A percentile compares a stretch with the other conserved stretches of the same genome.
Conservation (phyloP, 2,797 vertebrate genomes). For the Remorina albescens region DNA sequence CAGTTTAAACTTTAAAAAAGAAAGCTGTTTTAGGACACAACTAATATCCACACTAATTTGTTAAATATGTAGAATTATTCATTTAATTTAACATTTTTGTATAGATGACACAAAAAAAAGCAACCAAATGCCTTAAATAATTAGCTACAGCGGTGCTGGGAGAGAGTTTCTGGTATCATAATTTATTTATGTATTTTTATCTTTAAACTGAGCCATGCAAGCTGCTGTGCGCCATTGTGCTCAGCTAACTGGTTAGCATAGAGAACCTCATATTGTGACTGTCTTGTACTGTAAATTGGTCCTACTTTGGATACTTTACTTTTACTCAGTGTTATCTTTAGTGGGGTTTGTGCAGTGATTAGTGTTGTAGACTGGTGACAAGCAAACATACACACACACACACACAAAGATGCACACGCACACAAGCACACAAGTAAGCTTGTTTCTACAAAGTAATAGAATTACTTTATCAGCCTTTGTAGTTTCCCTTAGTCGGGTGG, state of each 20-base stretch:
- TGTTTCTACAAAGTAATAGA: constrained; percentile 54
- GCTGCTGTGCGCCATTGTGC: background rate
- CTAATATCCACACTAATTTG: background rate
- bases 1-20: constrained; percentile 5
- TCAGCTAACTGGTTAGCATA: background rate
- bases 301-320: no score
- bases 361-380: constrained; percentile 9
- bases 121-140: background rate
- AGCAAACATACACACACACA: background rate
- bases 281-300: background rate
- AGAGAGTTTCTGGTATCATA: background rate
- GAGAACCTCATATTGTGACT: no score
- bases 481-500: constrained; percentile 70
- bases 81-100: no score
- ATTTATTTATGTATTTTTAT: no score
- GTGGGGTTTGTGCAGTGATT: constrained; percentile 23
- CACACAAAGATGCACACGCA: constrained; percentile 24
- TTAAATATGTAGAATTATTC: background rate
- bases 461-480: constrained; percentile 53
- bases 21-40: constrained; percentile 7
- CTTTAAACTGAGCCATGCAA: background rate
- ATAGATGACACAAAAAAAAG: no score
- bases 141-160: background rate
- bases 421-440: constrained; percentile 26
- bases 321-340: constrained; percentile 12